These are phyloP conservation scores for Megaceryle alcyon DNA, from an alignment of 2,797 vertebrate genomes.

Conservation along the genomic window DNA sequence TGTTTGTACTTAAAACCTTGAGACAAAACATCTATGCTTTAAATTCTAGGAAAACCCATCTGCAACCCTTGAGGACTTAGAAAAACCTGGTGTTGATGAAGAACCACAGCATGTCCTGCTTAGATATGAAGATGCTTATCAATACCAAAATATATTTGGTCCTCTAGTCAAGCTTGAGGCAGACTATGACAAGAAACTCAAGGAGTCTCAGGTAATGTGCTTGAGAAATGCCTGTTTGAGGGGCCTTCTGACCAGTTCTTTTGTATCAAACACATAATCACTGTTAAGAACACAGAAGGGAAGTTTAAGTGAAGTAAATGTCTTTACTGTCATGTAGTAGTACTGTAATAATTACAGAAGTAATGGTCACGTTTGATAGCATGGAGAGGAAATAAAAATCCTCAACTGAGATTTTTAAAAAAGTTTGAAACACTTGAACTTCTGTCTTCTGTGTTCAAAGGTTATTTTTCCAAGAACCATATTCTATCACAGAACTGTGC, in stretches of 20 bases:
- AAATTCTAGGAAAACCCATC: slow-evolving; percentile 91
- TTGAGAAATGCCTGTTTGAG: not conserved
- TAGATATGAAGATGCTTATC: slow-evolving; percentile 98
- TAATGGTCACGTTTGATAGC: not conserved
- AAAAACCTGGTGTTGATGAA: slow-evolving; percentile 98
- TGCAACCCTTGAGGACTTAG: slow-evolving; percentile 95
- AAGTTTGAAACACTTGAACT: not conserved
- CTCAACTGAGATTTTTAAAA: not conserved
- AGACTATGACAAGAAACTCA: slow-evolving; percentile 99
- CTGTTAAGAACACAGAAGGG: not conserved
- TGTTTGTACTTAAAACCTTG: not conserved
- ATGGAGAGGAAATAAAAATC: not conserved
- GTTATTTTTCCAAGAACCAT: not conserved
- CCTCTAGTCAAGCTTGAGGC: slow-evolving; percentile 98
- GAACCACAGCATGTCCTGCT: slow-evolving; percentile 97
- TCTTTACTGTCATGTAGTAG: too few species aligned
- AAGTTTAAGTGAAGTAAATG: not conserved
- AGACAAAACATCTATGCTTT: not conserved
- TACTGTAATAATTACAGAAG: not conserved
- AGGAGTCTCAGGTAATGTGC: slow-evolving; percentile 93
- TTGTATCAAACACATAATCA: not conserved
- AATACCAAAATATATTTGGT: slow-evolving; percentile 99
- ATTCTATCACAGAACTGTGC: not conserved
- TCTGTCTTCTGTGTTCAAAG: not conserved
- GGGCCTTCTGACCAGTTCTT: not conserved